Evolutionary conservation across 2,113 vertebrate genomes (phyloP).

Genomic region (Mastomys natalensis): DNA sequence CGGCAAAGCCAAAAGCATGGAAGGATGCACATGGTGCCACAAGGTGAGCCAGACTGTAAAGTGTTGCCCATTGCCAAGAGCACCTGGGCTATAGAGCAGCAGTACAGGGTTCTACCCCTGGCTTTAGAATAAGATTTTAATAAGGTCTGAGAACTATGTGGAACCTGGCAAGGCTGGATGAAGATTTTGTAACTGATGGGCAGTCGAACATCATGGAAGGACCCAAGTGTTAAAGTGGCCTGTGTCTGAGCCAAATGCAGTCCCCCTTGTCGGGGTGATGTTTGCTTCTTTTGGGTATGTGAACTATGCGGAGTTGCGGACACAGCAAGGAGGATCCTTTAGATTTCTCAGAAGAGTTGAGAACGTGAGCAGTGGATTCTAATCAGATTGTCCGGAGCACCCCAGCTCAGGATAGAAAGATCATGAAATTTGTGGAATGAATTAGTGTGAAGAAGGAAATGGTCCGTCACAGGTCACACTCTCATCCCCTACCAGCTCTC

Average conservation of each 20-base stretch:
- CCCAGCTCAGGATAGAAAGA: background rate
- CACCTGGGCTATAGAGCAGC: background rate
- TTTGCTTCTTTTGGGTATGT: background rate
- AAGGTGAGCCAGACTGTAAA: background rate
- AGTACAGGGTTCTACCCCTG: background rate
- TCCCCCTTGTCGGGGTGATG: background rate
- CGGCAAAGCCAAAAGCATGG: background rate
- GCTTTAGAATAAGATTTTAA: background rate
- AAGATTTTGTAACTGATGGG: background rate
- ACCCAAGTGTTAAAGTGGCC: background rate
- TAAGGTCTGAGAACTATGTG: background rate
- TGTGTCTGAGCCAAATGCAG: background rate
- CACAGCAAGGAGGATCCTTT: background rate
- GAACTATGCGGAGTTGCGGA: background rate
- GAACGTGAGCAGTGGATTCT: background rate
- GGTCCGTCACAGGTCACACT: background rate
- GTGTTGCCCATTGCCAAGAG: background rate
- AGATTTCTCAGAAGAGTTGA: background rate
- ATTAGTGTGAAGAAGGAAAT: background rate
- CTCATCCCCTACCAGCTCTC: accelerated
- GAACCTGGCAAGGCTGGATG: background rate
- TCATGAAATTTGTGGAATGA: background rate
- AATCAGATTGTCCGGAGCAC: background rate
- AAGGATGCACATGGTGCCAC: background rate
- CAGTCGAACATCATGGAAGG: background rate